phyloP scores from a whole-genome alignment of 92 coral and sea anemone genomes.

The Paramuricea clavata region DNA sequence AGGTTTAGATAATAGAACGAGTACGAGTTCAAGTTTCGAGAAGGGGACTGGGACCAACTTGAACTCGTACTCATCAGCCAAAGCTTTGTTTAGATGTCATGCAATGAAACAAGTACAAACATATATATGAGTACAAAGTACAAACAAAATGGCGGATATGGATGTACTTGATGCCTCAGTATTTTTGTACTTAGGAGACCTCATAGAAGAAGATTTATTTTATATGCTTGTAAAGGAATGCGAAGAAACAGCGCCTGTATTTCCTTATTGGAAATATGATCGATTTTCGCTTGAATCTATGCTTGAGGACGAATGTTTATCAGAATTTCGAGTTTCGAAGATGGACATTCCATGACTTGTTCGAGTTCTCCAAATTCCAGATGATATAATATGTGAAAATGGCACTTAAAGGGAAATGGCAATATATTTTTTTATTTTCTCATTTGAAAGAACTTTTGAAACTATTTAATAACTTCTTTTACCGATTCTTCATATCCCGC shows the following conservation, averaged over 20 bases:
- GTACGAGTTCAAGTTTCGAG: neutral
- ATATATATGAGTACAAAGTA: neutral
- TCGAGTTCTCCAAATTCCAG: neutral
- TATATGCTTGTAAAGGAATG: neutral
- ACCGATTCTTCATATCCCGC: too few species aligned
- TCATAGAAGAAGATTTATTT: neutral
- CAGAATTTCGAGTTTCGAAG: neutral
- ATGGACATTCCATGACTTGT: neutral
- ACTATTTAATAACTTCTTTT: too few species aligned
- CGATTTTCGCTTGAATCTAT: neutral
- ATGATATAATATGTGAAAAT: too few species aligned
- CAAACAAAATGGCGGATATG: neutral
- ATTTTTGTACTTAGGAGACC: neutral
- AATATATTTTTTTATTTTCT: too few species aligned
- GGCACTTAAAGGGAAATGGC: too few species aligned
- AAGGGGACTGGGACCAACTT: neutral
- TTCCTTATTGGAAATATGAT: slow-evolving; percentile 23
- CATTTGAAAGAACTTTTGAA: too few species aligned
- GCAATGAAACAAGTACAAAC: neutral
- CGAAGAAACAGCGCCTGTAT: slow-evolving; percentile 4
- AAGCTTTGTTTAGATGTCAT: neutral
- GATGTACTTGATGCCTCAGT: neutral
- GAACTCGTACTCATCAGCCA: neutral
- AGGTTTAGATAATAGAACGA: neutral
- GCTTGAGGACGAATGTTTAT: neutral